Base-by-base conservation (phyloP, 2,797 vertebrate species). In the Lophotriccus pileatus region DNA sequence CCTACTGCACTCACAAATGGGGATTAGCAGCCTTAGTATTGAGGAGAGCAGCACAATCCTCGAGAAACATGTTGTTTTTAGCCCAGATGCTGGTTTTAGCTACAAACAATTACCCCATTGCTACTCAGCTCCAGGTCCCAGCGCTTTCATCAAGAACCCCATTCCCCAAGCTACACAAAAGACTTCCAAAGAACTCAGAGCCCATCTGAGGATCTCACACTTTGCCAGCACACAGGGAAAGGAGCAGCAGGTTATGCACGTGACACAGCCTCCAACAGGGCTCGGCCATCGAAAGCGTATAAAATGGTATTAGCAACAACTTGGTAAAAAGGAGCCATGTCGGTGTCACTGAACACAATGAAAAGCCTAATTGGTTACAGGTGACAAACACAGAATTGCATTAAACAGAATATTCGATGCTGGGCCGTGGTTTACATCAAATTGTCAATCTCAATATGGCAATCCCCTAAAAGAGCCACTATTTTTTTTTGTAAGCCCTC, bases 341-440 rank as follows among this genome's bases (percentile, higher is more conserved):
- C 68, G 10, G 93, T 96, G 94, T 96, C 95, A 81, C 92, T 52
- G 93, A 96, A 93, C 93, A 97, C 96, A 97, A 97, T 96, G 96
- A 95, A 94, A 96, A 96, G 59, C 6, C 0, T 97, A 98, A 98
- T 97, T 97, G 94, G 93, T 95, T 97, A 93, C 97, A 98, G 98
- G 95, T 97, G 97, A 96, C 97, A 97, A 92, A 52, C 88, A 94
- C 77, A 85, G 96, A 94, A 97, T 91, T 93, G 87, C 91, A 93
- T 94, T 97, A 97, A 95, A 96, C 96, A 95, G 97, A 96, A 93
- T 93, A 39, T 73, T 64, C 92, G 84, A 95, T 95, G 95, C 95
- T 93, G 89, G 64, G 96, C 96, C 68, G 46, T 98, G 98, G 97
- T 98, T 98, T 98, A 98, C 97, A 98, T 98, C 98, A 98, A 98